Evolutionary conservation across 1,140 invertebrate species (phyloP).

Genomic region (Zaprionus camerounensis): DNA sequence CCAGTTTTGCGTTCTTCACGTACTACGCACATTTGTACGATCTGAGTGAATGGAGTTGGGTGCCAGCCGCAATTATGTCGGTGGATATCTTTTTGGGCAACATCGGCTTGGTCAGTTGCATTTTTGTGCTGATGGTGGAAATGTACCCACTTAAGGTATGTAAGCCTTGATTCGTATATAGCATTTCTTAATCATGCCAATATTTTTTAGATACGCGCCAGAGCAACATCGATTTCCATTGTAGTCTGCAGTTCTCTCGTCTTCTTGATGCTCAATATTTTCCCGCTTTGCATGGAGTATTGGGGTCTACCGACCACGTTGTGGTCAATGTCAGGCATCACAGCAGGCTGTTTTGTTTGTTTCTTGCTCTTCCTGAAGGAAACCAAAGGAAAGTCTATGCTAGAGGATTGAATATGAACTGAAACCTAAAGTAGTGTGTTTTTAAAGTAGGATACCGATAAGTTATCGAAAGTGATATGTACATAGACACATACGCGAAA

Average conservation of each 20-base stretch:
- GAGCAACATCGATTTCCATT: conserved; percentile 63
- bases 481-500: background rate
- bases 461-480: conserved; percentile 7
- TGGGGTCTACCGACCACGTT: conserved; percentile 70
- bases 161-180: background rate
- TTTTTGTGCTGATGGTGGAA: conserved; percentile 74
- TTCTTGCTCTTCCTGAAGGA: conserved; percentile 68
- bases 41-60: conserved; percentile 57
- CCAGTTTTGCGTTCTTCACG: conserved; percentile 53
- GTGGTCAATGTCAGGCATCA: conserved; percentile 65
- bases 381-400: conserved; percentile 78
- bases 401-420: conserved; percentile 55
- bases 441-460: conserved; percentile 3
- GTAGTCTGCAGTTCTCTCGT: conserved; percentile 66
- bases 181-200: background rate
- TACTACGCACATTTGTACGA: conserved; percentile 52
- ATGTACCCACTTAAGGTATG: conserved; percentile 72
- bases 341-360: conserved; percentile 53
- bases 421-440: background rate
- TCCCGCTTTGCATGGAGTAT: conserved; percentile 67
- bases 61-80: conserved; percentile 68
- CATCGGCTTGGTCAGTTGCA: conserved; percentile 67
- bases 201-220: conserved; percentile 69
- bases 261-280: conserved; percentile 72
- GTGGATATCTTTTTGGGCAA: conserved; percentile 74